phyloP scores from a whole-genome alignment of 2,113 vertebrate species.

The Suricata suricatta region DNA sequence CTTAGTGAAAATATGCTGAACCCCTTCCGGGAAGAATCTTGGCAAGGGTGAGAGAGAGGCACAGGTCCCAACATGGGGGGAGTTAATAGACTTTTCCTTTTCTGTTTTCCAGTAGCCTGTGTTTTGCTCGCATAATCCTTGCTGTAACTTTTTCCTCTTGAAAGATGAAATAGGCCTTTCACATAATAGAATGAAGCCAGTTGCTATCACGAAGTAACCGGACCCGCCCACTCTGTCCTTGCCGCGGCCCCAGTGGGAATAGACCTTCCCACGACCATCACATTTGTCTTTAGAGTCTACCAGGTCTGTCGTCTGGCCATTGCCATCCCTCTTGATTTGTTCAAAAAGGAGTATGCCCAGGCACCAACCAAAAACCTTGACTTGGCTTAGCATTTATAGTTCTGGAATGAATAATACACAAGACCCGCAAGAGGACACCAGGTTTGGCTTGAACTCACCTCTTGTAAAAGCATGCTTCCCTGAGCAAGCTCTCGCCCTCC shows the following conservation, averaged over 20 bases:
- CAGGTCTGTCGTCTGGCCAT: neutral
- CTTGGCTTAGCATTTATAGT: neutral
- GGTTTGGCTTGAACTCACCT: neutral
- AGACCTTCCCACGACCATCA: fast-evolving
- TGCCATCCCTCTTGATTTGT: neutral
- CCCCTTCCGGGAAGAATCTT: neutral
- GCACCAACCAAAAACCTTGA: neutral
- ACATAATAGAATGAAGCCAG: neutral
- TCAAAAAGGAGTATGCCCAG: neutral
- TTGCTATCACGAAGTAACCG: neutral
- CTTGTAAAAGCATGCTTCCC: neutral
- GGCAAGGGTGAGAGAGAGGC: neutral
- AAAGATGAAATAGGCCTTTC: neutral
- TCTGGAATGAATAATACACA: neutral
- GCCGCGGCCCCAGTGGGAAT: neutral
- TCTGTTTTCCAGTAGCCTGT: neutral
- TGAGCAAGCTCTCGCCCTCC: neutral
- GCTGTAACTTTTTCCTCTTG: neutral
- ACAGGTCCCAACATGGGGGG: neutral
- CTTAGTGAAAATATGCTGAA: neutral
- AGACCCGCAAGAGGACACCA: neutral
- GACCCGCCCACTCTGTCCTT: neutral
- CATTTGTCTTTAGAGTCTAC: neutral
- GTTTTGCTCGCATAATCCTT: neutral
- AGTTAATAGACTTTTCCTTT: neutral